Percentiles rank a stretch among this genome's conserved stretches.
These are phyloP conservation scores for Patella depressa DNA, from an alignment of 2,888 invertebrate species.

Conservation along the genomic window DNA sequence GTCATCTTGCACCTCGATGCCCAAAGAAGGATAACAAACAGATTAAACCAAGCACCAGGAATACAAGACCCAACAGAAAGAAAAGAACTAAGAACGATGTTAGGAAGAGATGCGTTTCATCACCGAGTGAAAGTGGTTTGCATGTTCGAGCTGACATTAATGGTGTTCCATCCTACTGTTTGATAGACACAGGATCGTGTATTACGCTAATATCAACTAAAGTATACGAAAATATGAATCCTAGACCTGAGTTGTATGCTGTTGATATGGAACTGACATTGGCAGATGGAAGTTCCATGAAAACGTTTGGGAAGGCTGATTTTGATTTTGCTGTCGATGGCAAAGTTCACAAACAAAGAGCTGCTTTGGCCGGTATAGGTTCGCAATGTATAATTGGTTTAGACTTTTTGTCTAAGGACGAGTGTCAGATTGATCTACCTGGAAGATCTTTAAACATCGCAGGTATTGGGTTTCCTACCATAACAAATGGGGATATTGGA, in stretches of 20 bases:
- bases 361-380: background rate
- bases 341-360: background rate
- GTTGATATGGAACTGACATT: background rate
- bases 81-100: background rate
- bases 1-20: background rate
- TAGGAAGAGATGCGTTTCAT: background rate
- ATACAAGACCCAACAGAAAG: background rate
- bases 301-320: background rate
- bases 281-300: background rate
- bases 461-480: background rate
- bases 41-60: background rate
- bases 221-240: background rate
- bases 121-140: background rate
- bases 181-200: background rate
- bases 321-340: background rate
- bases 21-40: background rate
- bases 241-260: background rate
- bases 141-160: background rate
- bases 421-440: background rate
- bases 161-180: background rate
- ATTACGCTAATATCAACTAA: background rate
- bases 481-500: background rate
- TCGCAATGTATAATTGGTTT: background rate
- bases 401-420: conserved; percentile 18
- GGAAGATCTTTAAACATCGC: background rate